Evolutionary conservation across 2,113 vertebrate species (phyloP).

Genomic region (Chaetodon trifascialis): DNA sequence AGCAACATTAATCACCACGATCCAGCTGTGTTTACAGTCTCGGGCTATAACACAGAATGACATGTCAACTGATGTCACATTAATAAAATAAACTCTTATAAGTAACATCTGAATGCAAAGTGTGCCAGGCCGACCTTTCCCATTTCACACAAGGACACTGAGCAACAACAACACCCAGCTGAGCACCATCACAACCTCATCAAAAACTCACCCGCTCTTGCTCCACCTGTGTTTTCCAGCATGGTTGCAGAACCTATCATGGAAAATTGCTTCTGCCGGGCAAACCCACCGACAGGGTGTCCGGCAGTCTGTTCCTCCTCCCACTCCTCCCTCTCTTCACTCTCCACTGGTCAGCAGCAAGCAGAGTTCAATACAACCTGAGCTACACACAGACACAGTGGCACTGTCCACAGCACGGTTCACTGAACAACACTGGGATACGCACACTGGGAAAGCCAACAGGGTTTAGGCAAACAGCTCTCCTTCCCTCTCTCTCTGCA

Average conservation of each 20-base stretch:
- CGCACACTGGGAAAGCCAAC: slow-evolving; percentile 70
- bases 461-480: slow-evolving; percentile 75
- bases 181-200: slow-evolving; percentile 29
- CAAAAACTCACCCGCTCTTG: slow-evolving; percentile 78
- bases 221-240: slow-evolving; percentile 81
- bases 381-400: slow-evolving; percentile 71
- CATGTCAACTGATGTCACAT: neutral
- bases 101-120: neutral
- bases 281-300: slow-evolving; percentile 67
- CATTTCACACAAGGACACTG: neutral
- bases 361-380: slow-evolving; percentile 67
- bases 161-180: slow-evolving; percentile 19
- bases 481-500: slow-evolving; percentile 50
- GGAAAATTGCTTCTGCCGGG: slow-evolving; percentile 46
- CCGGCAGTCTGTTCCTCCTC: slow-evolving; percentile 58
- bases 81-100: neutral
- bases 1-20: neutral
- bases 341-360: slow-evolving; percentile 72
- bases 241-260: slow-evolving; percentile 73
- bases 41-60: neutral
- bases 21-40: neutral
- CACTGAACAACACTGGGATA: slow-evolving; percentile 77
- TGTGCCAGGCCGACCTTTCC: neutral
- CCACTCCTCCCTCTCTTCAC: slow-evolving; percentile 64
- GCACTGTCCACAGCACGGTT: slow-evolving; percentile 73